These are phyloP conservation scores for Petrocephalus sullivani DNA, from an alignment of 2,797 vertebrate genomes.

Conservation along the genomic window DNA sequence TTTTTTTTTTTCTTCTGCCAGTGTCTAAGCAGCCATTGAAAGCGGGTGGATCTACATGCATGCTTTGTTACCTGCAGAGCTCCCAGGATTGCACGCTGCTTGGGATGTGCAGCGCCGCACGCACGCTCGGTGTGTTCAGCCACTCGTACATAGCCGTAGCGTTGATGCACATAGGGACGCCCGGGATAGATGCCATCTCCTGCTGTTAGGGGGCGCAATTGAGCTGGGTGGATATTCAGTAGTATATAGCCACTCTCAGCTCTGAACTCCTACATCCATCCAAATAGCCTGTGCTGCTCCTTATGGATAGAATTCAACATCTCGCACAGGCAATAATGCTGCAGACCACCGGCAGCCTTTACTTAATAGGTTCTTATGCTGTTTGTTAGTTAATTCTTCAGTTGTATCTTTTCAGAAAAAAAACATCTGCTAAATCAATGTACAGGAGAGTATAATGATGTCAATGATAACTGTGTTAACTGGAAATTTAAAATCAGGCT, in stretches of 20 bases:
- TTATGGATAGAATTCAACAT: neutral
- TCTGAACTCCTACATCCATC: neutral
- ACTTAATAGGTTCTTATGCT: neutral
- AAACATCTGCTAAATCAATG: neutral
- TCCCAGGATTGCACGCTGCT: slow-evolving; percentile 35
- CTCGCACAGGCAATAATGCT: neutral
- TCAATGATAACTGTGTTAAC: neutral
- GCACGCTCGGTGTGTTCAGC: slow-evolving; percentile 27
- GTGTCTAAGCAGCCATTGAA: neutral
- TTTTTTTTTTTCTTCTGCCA: neutral
- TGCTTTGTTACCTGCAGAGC: slow-evolving; percentile 30
- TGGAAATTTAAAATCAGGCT: neutral
- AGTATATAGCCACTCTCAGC: neutral
- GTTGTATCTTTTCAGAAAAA: neutral
- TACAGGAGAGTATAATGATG: neutral
- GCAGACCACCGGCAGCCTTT: neutral
- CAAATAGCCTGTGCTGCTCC: neutral
- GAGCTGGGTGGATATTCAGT: neutral
- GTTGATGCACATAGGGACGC: slow-evolving; percentile 28
- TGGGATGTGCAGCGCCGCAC: slow-evolving; percentile 32
- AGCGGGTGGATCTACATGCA: neutral
- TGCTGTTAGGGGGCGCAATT: neutral
- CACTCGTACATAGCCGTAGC: slow-evolving; percentile 33
- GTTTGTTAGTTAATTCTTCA: neutral
- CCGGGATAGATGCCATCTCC: slow-evolving; percentile 25